phyloP scores from a whole-genome alignment of 2,888 invertebrate species.

The Harpalus rubripes region DNA sequence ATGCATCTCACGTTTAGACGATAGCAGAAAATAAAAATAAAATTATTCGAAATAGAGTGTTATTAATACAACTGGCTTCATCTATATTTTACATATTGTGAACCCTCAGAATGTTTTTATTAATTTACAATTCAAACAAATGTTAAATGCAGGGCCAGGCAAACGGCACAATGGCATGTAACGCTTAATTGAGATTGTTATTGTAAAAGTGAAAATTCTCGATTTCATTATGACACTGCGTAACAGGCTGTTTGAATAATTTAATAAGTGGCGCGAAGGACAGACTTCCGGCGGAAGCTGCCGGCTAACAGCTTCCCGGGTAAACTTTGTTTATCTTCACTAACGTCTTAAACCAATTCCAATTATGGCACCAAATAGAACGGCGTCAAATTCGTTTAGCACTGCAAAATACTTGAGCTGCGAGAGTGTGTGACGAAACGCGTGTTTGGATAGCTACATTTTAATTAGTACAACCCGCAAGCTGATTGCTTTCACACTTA shows the following conservation, averaged over 20 bases:
- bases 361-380: slow-evolving; percentile 71
- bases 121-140: slow-evolving; percentile 60
- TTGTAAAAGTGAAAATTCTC: slow-evolving; percentile 61
- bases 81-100: slow-evolving; percentile 22
- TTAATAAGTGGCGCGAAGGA: slow-evolving; percentile 58
- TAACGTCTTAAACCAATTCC: slow-evolving; percentile 74
- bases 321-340: slow-evolving; percentile 73
- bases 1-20: too few species aligned
- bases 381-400: slow-evolving; percentile 42
- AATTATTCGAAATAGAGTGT: background rate
- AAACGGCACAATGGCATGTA: background rate
- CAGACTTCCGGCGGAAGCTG: slow-evolving; percentile 34
- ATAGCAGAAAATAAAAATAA: too few species aligned
- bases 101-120: slow-evolving; percentile 52
- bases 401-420: slow-evolving; percentile 30
- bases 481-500: background rate
- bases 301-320: slow-evolving; percentile 46
- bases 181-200: slow-evolving; percentile 51
- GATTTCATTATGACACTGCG: slow-evolving; percentile 51
- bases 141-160: background rate
- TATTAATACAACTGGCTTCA: slow-evolving; percentile 40
- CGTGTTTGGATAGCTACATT: slow-evolving; percentile 19
- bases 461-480: slow-evolving; percentile 34
- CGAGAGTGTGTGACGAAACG: background rate
- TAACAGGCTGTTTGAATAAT: slow-evolving; percentile 58